Percentiles rank a stretch among this genome's conserved stretches.
Conservation (phyloP, 1,140 invertebrate genomes). For the Heliconius nattereri region DNA sequence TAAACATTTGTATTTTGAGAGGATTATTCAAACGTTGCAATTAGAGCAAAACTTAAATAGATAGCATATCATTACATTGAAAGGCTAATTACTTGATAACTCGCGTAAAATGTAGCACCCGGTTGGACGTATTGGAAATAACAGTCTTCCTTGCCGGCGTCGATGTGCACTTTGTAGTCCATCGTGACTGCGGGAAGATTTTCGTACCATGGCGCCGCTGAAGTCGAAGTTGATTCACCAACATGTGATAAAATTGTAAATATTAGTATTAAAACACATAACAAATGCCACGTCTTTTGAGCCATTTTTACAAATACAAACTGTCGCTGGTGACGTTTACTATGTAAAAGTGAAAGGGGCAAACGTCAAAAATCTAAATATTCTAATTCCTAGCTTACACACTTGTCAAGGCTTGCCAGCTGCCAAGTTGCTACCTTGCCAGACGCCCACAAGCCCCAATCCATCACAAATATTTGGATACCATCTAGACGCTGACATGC, state of each 20-base stretch:
- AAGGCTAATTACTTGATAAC: slow-evolving; percentile 89
- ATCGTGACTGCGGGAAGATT: slow-evolving; percentile 93
- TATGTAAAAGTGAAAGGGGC: slow-evolving; percentile 14
- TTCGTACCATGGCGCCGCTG: slow-evolving; percentile 87
- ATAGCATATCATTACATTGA: slow-evolving; percentile 24
- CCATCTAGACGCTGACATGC: too few species aligned
- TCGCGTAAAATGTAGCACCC: slow-evolving; percentile 95
- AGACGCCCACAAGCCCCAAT: too few species aligned
- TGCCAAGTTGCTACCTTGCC: too few species aligned
- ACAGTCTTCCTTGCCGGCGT: slow-evolving; percentile 96
- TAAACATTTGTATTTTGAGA: slow-evolving; percentile 30
- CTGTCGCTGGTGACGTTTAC: slow-evolving; percentile 23
- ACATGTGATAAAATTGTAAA: slow-evolving; percentile 76
- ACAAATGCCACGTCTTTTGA: slow-evolving; percentile 76
- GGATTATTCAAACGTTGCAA: slow-evolving; percentile 16
- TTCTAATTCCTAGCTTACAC: too few species aligned
- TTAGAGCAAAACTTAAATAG: neutral
- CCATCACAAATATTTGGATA: too few species aligned
- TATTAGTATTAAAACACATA: slow-evolving; percentile 69
- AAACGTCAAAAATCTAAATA: slow-evolving; percentile 5
- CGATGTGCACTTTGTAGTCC: slow-evolving; percentile 97
- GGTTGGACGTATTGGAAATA: slow-evolving; percentile 96
- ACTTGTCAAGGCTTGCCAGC: too few species aligned
- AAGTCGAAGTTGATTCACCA: slow-evolving; percentile 65
- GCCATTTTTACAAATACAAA: slow-evolving; percentile 65